These are phyloP conservation scores for Etia nguti DNA, from an alignment of 2,113 vertebrate species.

Conservation along the genomic window DNA sequence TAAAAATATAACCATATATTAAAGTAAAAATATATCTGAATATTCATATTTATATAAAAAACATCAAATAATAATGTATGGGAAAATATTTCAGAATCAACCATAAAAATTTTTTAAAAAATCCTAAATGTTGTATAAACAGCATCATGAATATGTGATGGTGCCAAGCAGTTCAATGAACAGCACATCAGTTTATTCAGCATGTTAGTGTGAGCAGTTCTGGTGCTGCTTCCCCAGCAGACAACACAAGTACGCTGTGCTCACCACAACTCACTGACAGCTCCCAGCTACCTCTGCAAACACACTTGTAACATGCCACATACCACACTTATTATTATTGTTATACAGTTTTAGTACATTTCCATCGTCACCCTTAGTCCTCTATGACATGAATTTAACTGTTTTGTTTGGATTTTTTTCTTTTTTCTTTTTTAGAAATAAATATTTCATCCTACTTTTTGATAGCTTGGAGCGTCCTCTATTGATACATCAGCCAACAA, in stretches of 20 bases:
- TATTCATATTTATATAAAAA: background rate
- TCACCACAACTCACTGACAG: background rate
- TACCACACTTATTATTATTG: background rate
- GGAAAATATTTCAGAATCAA: background rate
- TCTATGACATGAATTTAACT: background rate
- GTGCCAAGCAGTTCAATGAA: background rate
- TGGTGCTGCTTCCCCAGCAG: background rate
- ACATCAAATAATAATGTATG: background rate
- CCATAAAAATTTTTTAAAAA: background rate
- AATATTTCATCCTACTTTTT: background rate
- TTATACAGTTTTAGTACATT: background rate
- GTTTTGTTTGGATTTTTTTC: background rate
- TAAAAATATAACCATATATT: background rate
- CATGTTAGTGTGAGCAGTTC: background rate
- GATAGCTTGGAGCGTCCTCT: background rate
- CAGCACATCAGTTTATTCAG: background rate
- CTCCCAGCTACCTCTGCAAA: background rate
- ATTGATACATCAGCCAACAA: background rate
- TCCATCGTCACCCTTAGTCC: background rate
- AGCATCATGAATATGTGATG: background rate
- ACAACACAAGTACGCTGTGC: fast-evolving
- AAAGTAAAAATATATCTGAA: background rate
- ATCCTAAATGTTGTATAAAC: background rate
- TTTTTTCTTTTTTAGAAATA: background rate
- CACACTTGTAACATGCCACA: background rate